phyloP scores from a whole-genome alignment of 2,113 vertebrate genomes.

The Ivindomyrus marchei region DNA sequence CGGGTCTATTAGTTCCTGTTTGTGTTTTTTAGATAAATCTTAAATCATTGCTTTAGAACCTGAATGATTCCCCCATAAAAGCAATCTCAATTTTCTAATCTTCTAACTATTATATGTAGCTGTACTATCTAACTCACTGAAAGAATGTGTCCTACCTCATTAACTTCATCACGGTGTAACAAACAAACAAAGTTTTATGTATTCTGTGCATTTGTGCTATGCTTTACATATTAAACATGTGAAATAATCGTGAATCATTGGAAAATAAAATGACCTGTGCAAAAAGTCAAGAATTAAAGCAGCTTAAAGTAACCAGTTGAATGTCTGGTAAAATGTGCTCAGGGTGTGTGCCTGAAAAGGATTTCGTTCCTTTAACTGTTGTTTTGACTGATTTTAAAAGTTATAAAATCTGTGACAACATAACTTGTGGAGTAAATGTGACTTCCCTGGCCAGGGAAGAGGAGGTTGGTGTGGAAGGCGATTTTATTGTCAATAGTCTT shows the following conservation, averaged over 20 bases:
- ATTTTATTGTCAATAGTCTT: neutral
- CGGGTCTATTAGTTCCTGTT: neutral
- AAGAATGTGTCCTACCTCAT: neutral
- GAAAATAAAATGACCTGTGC: neutral
- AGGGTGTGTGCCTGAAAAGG: neutral
- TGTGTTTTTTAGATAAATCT: neutral
- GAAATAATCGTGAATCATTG: neutral
- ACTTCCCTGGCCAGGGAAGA: neutral
- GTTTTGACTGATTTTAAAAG: neutral
- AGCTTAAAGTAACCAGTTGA: neutral
- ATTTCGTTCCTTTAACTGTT: neutral
- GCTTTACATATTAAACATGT: neutral
- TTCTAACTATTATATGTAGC: neutral
- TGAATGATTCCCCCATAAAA: neutral
- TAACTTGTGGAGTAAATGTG: neutral
- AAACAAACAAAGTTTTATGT: neutral
- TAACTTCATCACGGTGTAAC: neutral
- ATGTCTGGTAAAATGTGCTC: neutral
- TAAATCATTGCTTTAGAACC: neutral
- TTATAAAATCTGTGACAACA: neutral
- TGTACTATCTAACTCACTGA: neutral
- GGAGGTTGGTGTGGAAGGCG: neutral
- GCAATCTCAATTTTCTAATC: neutral
- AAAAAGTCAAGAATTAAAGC: neutral
- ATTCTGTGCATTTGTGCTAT: neutral